phyloP scores from a whole-genome alignment of 2,797 vertebrate genomes.

The Neoniphon sammara region DNA sequence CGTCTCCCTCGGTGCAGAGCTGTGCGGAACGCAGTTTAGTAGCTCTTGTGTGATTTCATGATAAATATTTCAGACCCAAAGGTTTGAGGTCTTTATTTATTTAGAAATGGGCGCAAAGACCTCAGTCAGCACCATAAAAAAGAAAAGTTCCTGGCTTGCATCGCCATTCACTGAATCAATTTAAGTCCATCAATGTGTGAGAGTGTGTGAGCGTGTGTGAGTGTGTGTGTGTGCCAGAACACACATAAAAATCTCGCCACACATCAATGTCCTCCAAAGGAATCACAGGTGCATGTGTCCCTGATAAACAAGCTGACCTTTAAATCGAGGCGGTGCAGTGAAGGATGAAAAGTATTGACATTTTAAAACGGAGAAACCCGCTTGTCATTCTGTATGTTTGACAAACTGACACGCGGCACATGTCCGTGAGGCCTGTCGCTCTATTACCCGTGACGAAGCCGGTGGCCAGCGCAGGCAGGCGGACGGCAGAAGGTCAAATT shows the following conservation, averaged over 20 bases:
- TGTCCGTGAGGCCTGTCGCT: slow-evolving; percentile 12
- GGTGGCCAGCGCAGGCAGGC: background rate
- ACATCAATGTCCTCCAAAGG: slow-evolving; percentile 33
- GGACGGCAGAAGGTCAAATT: slow-evolving; percentile 23
- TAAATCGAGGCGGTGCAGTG: slow-evolving; percentile 58
- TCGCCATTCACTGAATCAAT: slow-evolving; percentile 39
- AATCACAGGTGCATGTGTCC: slow-evolving; percentile 55
- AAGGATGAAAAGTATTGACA: slow-evolving; percentile 72
- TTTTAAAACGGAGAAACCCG: slow-evolving; percentile 62
- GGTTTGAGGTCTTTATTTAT: slow-evolving; percentile 78
- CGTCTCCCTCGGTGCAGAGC: slow-evolving; percentile 41
- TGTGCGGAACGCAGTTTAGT: slow-evolving; percentile 47
- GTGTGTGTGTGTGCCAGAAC: background rate
- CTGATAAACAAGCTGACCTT: slow-evolving; percentile 70
- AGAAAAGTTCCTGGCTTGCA: slow-evolving; percentile 42
- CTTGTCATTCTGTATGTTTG: slow-evolving; percentile 38
- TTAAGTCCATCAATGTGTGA: slow-evolving; percentile 19
- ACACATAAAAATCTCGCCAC: background rate
- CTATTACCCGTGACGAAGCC: background rate
- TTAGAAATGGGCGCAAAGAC: slow-evolving; percentile 70
- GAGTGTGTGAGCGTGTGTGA: background rate
- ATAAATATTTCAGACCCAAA: slow-evolving; percentile 79
- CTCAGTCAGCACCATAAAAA: slow-evolving; percentile 63
- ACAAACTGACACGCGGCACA: slow-evolving; percentile 53
- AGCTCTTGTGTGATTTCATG: slow-evolving; percentile 64